Evolutionary conservation across 2,888 invertebrate genomes (phyloP).

Genomic region (Sesia bembeciformis): DNA sequence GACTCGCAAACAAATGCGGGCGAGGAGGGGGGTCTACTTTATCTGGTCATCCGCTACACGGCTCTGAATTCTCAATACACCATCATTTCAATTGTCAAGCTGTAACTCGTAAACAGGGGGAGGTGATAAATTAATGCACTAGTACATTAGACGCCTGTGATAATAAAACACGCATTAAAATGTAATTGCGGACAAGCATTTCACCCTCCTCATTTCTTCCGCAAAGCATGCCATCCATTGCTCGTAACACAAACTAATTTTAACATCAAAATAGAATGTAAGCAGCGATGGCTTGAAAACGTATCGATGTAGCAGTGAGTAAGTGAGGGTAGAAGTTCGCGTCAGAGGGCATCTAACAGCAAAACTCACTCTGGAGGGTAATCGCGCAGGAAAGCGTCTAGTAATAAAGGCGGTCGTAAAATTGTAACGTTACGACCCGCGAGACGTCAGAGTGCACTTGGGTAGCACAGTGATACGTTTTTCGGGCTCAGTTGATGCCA

Average conservation of each 20-base stretch:
- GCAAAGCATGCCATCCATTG: slow-evolving; percentile 20
- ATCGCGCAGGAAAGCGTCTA: slow-evolving; percentile 73
- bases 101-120: slow-evolving; percentile 61
- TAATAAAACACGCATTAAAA: slow-evolving; percentile 71
- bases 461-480: slow-evolving; percentile 66
- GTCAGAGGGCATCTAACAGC: slow-evolving; percentile 61
- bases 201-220: slow-evolving; percentile 12
- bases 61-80: slow-evolving; percentile 52
- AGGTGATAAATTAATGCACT: slow-evolving; percentile 70
- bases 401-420: slow-evolving; percentile 72
- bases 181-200: slow-evolving; percentile 59
- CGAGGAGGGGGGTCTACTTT: slow-evolving; percentile 26
- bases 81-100: slow-evolving; percentile 69
- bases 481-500: slow-evolving; percentile 44
- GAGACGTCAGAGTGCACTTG: slow-evolving; percentile 63
- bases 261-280: slow-evolving; percentile 4
- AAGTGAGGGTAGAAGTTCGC: slow-evolving; percentile 32
- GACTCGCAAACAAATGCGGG: slow-evolving; percentile 4
- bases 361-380: slow-evolving; percentile 73
- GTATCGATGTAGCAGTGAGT: slow-evolving; percentile 19
- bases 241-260: slow-evolving; percentile 5
- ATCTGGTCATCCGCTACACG: slow-evolving; percentile 27
- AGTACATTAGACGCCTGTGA: slow-evolving; percentile 67
- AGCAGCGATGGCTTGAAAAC: slow-evolving; percentile 32
- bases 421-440: slow-evolving; percentile 69